Evolutionary conservation across 2,888 invertebrate species (phyloP).

Genomic region (Merodon equestris): DNA sequence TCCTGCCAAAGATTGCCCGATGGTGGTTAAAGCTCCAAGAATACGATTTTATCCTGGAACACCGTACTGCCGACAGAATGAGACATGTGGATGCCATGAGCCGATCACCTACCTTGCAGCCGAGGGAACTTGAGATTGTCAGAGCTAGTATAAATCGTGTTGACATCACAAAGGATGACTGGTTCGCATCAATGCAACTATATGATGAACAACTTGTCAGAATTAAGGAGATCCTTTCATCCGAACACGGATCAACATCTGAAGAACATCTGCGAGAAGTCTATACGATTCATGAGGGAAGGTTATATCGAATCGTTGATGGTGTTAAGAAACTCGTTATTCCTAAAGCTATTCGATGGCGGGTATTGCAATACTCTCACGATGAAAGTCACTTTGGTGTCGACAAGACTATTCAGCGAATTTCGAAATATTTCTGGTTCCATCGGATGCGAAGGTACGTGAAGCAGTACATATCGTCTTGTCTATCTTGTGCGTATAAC

Average conservation of each 20-base stretch:
- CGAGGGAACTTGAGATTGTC: not conserved
- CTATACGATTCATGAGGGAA: not conserved
- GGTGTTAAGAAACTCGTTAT: conserved; percentile 1
- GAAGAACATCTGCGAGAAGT: not conserved
- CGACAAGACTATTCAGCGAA: conserved; percentile 50
- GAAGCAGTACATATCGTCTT: conserved; percentile 40
- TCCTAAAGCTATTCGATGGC: conserved; percentile 47
- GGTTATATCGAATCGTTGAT: not conserved
- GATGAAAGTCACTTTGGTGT: conserved; percentile 61
- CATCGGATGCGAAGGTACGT: conserved; percentile 47
- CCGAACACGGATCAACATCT: not conserved
- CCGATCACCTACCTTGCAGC: conserved; percentile 20
- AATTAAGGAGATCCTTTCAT: conserved; percentile 8
- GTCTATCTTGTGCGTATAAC: conserved; percentile 42
- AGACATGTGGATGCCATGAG: conserved; percentile 50
- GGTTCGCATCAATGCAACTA: conserved; percentile 53
- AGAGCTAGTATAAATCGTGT: not conserved
- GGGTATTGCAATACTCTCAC: conserved; percentile 44
- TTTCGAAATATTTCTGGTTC: conserved; percentile 63
- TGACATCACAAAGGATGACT: conserved; percentile 8
- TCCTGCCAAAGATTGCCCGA: conserved; percentile 71
- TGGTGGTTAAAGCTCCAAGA: conserved; percentile 13
- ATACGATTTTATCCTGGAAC: conserved; percentile 1
- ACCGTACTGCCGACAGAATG: conserved; percentile 10
- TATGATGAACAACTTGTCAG: conserved; percentile 37